Conservation (phyloP, 2,797 vertebrate genomes). For the Lepilemur septentrionalis region DNA sequence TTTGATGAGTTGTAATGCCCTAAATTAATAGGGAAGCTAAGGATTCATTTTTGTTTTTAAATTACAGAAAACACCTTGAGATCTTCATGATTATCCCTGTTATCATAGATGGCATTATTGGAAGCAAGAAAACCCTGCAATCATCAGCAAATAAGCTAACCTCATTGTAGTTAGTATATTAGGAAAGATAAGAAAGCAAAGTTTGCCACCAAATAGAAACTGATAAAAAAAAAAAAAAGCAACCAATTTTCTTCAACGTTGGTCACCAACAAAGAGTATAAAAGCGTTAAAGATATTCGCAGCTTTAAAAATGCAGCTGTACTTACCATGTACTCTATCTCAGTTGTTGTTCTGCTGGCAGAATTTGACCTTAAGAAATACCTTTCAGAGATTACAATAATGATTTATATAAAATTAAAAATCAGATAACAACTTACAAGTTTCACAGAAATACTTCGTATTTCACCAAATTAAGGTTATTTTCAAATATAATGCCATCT, state of each 20-base stretch:
- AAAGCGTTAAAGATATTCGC: background rate
- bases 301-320: background rate
- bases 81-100: slow-evolving; percentile 44
- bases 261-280: background rate
- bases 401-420: background rate
- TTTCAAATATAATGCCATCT: background rate
- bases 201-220: slow-evolving; percentile 67
- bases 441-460: background rate
- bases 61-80: background rate
- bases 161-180: slow-evolving; percentile 44
- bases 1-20: background rate
- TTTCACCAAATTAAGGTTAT: slow-evolving; percentile 23
- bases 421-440: background rate
- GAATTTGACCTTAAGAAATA: background rate
- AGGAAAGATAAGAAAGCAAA: slow-evolving; percentile 55
- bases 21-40: background rate
- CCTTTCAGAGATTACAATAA: background rate
- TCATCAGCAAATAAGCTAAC: slow-evolving; percentile 72
- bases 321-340: background rate
- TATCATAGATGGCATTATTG: slow-evolving; percentile 66
- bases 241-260: slow-evolving; percentile 42
- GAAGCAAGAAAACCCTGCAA: slow-evolving; percentile 65
- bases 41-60: slow-evolving; percentile 21
- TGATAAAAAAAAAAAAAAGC: slow-evolving; percentile 39
- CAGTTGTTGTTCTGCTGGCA: background rate